phyloP scores from a whole-genome alignment of 92 coral and sea anemone species.

The Epizoanthus ramosus region DNA sequence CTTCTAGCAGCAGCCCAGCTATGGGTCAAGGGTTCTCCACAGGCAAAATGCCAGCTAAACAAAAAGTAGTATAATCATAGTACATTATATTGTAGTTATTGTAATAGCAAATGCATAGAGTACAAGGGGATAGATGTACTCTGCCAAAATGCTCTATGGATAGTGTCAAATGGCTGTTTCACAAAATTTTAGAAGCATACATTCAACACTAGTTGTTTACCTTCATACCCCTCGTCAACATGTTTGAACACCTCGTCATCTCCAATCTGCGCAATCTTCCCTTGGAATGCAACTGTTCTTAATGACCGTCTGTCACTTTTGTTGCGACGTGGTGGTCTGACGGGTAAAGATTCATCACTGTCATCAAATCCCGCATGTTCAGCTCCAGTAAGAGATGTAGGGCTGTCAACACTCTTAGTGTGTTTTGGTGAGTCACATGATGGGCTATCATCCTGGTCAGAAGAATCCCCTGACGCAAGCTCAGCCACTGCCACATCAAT shows the following conservation, averaged over 20 bases:
- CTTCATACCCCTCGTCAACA: constrained; percentile 81
- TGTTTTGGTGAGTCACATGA: constrained; percentile 40
- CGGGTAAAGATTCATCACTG: constrained; percentile 55
- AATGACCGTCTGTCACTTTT: constrained; percentile 77
- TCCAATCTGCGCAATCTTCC: constrained; percentile 40
- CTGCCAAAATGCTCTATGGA: too few relatives aligned
- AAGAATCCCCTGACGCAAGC: constrained; percentile 83
- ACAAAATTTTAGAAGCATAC: too few relatives aligned
- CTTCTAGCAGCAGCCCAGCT: too few relatives aligned
- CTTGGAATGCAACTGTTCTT: constrained; percentile 67
- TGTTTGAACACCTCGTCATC: constrained; percentile 85
- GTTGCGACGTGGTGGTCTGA: constrained; percentile 82
- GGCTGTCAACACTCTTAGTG: constrained; percentile 34
- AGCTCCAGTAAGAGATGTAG: constrained; percentile 30
- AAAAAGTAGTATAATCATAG: too few relatives aligned
- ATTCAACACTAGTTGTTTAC: constrained; percentile 29
- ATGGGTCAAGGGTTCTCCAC: too few relatives aligned
- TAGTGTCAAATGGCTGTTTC: too few relatives aligned
- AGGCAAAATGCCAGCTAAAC: too few relatives aligned
- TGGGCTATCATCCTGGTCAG: constrained; percentile 69
- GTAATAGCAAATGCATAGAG: too few relatives aligned
- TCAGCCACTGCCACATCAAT: constrained; percentile 81
- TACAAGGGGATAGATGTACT: too few relatives aligned
- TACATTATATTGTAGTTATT: too few relatives aligned
- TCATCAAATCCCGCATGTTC: constrained; percentile 22